Percentiles rank a stretch among this genome's conserved stretches.
phyloP scores from a whole-genome alignment of 2,888 invertebrate genomes.

The Tenthredo amoena region DNA sequence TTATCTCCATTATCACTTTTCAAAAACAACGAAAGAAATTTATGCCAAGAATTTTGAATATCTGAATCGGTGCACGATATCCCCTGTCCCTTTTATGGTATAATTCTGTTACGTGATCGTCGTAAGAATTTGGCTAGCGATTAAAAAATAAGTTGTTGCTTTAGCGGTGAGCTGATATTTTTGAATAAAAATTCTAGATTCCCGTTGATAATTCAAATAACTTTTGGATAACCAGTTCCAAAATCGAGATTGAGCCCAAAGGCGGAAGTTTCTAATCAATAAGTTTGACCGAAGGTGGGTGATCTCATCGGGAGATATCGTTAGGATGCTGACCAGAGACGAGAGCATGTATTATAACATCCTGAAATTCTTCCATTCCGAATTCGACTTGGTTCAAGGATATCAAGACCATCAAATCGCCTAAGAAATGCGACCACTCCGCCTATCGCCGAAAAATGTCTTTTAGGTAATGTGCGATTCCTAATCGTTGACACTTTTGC shows the following conservation, averaged over 20 bases:
- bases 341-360: neutral
- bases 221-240: neutral
- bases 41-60: neutral
- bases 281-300: neutral
- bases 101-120: neutral
- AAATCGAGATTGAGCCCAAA: neutral
- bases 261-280: neutral
- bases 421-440: neutral
- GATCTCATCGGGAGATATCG: neutral
- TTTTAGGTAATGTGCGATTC: neutral
- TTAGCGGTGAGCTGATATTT: neutral
- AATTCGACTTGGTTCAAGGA: conserved; percentile 8
- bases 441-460: neutral
- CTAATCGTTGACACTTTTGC: neutral
- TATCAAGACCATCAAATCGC: neutral
- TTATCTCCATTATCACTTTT: neutral
- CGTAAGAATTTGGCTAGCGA: neutral
- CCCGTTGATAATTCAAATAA: neutral
- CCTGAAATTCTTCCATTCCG: neutral
- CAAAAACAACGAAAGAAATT: neutral
- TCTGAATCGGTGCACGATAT: neutral
- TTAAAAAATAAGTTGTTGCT: neutral
- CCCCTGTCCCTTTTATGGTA: neutral
- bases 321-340: neutral
- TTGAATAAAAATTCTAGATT: neutral